Percentiles rank a stretch among this genome's conserved stretches.
Conservation (phyloP, 2,888 invertebrate species). For the Cheilosia soror region DNA sequence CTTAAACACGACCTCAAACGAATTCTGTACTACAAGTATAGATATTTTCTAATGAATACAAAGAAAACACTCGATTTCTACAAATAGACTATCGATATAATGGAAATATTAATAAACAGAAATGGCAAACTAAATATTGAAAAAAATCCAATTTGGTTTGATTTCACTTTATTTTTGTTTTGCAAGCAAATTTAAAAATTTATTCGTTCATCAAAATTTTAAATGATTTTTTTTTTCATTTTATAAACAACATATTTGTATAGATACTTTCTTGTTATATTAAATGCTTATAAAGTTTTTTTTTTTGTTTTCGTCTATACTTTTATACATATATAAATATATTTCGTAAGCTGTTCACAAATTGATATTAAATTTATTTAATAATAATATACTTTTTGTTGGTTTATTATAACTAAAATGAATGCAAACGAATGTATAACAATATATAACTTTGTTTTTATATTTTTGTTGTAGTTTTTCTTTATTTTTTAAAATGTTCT, state of each 20-base stretch:
- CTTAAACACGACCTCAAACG: not conserved
- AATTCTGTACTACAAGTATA: not conserved
- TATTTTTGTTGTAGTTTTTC: constrained; percentile 16
- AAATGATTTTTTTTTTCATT: constrained; percentile 56
- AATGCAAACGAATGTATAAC: constrained; percentile 71
- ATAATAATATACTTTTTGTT: constrained; percentile 60
- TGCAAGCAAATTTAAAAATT: constrained; percentile 71
- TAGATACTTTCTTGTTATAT: constrained; percentile 38
- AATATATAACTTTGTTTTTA: constrained; percentile 41
- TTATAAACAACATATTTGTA: constrained; percentile 62
- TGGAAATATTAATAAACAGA: not conserved
- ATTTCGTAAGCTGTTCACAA: constrained; percentile 72
- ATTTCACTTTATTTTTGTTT: constrained; percentile 71
- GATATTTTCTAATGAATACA: not conserved
- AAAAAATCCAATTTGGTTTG: constrained; percentile 65
- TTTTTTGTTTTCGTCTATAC: constrained; percentile 35
- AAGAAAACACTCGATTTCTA: not conserved
- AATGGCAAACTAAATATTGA: constrained; percentile 57
- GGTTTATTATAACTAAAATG: constrained; percentile 51
- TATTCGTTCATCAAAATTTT: constrained; percentile 68
- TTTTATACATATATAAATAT: constrained; percentile 71
- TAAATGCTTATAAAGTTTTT: constrained; percentile 68
- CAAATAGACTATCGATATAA: constrained; percentile 15
- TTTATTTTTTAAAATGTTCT: constrained; percentile 53
- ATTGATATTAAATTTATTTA: constrained; percentile 58